phyloP scores from a whole-genome alignment of 2,888 invertebrate genomes.

The Epicampocera succincta region DNA sequence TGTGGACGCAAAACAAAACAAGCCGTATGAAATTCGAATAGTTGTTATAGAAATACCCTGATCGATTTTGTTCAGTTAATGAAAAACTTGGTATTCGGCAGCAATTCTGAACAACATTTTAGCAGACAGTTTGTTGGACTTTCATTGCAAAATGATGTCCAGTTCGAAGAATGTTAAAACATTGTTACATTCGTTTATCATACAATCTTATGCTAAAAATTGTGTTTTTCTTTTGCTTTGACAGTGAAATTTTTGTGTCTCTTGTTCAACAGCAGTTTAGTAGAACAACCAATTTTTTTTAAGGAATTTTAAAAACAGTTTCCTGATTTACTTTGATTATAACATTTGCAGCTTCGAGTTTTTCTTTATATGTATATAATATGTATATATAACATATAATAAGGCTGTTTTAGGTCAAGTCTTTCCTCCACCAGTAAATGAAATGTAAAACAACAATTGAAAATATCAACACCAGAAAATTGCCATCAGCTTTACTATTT shows the following conservation, averaged over 20 bases:
- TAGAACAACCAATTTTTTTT: constrained; percentile 6
- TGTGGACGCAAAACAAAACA: too few species aligned
- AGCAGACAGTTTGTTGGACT: too few species aligned
- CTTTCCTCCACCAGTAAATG: constrained; percentile 27
- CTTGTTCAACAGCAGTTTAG: constrained; percentile 38
- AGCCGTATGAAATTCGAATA: too few species aligned
- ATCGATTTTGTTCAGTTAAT: too few species aligned
- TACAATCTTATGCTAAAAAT: background rate
- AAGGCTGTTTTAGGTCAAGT: background rate
- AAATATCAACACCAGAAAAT: background rate
- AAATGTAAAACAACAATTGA: background rate
- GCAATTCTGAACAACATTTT: too few species aligned
- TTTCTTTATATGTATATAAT: background rate
- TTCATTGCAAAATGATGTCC: too few species aligned
- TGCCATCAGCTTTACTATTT: background rate
- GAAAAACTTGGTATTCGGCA: too few species aligned
- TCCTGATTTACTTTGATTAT: background rate
- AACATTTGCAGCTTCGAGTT: too few species aligned
- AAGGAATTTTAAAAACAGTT: background rate
- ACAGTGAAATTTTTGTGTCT: constrained; percentile 37
- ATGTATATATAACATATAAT: constrained; percentile 6
- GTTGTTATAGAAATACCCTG: too few species aligned
- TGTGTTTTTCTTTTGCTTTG: background rate
- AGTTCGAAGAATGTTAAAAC: too few species aligned
- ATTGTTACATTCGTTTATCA: too few species aligned